These are phyloP conservation scores for Muntiacus muntjak DNA, from an alignment of 2,113 vertebrate species.

Conservation along the genomic window DNA sequence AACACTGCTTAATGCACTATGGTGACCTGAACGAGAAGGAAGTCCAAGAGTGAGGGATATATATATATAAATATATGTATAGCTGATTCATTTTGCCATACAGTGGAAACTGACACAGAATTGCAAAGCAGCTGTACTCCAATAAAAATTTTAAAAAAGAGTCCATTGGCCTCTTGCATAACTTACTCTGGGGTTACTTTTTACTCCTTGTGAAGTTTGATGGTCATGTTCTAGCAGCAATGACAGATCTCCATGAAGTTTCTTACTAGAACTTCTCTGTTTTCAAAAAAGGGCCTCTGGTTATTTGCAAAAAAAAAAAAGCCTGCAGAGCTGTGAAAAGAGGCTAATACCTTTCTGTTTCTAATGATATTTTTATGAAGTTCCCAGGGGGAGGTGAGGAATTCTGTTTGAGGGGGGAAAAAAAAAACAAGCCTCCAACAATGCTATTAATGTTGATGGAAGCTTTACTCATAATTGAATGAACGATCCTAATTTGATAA, in stretches of 20 bases:
- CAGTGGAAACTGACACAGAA: not conserved
- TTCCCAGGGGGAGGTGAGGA: not conserved
- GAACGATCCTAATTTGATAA: slow-evolving; percentile 33
- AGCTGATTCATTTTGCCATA: not conserved
- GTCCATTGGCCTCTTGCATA: not conserved
- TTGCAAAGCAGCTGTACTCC: not conserved
- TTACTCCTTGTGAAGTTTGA: not conserved
- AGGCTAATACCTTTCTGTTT: not conserved
- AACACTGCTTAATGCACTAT: rapidly evolving
- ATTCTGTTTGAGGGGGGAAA: not conserved
- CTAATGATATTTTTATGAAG: not conserved
- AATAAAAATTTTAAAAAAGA: not conserved
- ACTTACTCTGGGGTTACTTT: not conserved
- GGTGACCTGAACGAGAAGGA: not conserved
- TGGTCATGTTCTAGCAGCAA: rapidly evolving
- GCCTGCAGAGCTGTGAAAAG: not conserved
- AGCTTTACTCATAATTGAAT: not conserved
- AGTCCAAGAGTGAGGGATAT: not conserved
- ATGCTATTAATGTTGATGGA: not conserved
- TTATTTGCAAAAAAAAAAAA: not conserved
- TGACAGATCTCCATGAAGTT: not conserved
- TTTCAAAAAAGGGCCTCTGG: not conserved
- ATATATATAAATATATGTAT: rapidly evolving
- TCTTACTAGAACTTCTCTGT: not conserved
- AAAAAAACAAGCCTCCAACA: not conserved